Base-by-base conservation (phyloP, 2,888 invertebrate genomes). In the Eristalinus aeneus region DNA sequence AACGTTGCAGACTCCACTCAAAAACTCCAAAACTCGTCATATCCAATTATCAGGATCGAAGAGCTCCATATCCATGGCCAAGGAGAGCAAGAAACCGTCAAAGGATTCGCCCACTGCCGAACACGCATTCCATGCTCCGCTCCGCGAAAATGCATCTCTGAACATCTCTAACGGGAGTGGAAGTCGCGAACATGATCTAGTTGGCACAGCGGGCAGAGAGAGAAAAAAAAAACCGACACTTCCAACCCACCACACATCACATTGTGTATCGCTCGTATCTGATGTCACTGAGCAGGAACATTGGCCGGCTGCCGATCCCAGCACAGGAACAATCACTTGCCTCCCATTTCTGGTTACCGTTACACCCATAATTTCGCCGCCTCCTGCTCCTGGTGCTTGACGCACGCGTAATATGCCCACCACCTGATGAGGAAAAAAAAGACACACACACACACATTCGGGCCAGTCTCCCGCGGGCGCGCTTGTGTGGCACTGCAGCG, bases 391-490 rank as follows among this genome's bases (percentile, higher is more conserved):
- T 46, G 12, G 63, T 36, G 20, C 12, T 54, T 68, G 39, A 85
- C 80, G 56, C 85, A 80, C 27, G n/a, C n/a, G 27, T 68, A 80
- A 64, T 80, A 58, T 73, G 63, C 76, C 71, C 67, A 75, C 74
- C 69, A 46, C 46, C 46, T 75, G 75, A 79, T 79, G n/a, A n/a
- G n/a, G n/a, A n/a, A n/a, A n/a, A 64, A 85, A 79, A 73, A 56
- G n/a, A n/a, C n/a, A n/a, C n/a, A n/a, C n/a, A n/a, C n/a, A n/a
- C n/a, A n/a, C n/a, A 39, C 74, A 16, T 71, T 72, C 53, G 63
- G 11, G n/a, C 27, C 27, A 27, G 20, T 74, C 84, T 84, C 74
- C 74, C 79, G 74, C 74, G 79, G 34, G 54, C 22, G 27, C 11
- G 53, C 64, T 32, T 68, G 68, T 68, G 63, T 53, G 36, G 8